Conservation (phyloP, 35 echinoderm and acorn worm genomes). For the Strongylocentrotus purpuratus region DNA sequence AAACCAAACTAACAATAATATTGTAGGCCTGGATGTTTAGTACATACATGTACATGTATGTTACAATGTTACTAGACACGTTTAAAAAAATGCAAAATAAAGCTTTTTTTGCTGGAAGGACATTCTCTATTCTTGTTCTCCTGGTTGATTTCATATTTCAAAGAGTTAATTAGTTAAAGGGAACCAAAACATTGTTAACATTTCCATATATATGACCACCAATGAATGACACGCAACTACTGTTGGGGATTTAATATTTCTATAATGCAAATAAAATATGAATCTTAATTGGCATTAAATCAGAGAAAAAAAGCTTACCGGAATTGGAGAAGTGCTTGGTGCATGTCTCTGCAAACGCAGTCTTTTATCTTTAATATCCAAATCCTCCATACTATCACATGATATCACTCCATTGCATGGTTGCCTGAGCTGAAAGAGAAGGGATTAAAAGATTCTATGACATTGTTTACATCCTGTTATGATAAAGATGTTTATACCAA, state of each 20-base stretch:
- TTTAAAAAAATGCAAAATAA: too few relatives aligned
- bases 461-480: background rate
- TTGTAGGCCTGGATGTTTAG: too few relatives aligned
- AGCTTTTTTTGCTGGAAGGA: background rate
- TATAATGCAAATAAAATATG: background rate
- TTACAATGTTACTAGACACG: background rate
- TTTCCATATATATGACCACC: background rate
- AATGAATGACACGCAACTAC: background rate
- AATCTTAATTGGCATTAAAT: background rate
- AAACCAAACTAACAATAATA: background rate
- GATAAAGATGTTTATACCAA: background rate
- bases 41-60: background rate
- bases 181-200: background rate
- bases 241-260: background rate
- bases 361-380: constrained; percentile 2
- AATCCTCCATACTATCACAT: background rate
- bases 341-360: background rate
- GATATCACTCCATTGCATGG: background rate
- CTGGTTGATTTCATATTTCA: too few relatives aligned
- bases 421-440: background rate
- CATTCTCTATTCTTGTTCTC: too few relatives aligned
- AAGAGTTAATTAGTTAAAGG: background rate
- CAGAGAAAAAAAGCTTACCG: background rate
- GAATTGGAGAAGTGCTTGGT: background rate
- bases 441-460: background rate